Evolutionary conservation across 2,888 invertebrate genomes (phyloP).

Genomic region (Lasioglossum figueresi): DNA sequence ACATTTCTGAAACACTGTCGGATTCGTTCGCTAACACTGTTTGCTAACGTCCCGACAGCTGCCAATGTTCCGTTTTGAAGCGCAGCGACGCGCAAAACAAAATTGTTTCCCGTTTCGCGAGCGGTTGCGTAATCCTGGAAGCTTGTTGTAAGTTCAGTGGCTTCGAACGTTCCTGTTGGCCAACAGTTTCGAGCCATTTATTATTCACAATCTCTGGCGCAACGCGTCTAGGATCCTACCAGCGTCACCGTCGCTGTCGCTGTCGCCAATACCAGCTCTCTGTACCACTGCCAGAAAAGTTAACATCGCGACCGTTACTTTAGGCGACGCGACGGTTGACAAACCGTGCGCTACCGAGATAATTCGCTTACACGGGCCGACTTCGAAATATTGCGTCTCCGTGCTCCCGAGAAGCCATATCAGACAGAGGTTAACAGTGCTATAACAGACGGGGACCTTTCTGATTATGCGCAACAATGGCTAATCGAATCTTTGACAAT

Average conservation of each 20-base stretch:
- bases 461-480: neutral
- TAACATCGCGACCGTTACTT: neutral
- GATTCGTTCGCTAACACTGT: neutral
- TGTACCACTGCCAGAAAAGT: neutral
- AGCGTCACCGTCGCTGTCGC: neutral
- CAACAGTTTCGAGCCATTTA: neutral
- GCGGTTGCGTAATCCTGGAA: neutral
- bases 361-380: neutral
- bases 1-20: neutral
- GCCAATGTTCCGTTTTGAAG: conserved; percentile 2
- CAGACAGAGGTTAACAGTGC: neutral
- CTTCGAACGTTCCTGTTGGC: neutral
- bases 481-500: neutral
- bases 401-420: neutral
- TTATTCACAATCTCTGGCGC: conserved; percentile 1
- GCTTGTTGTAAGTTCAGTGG: conserved; percentile 13
- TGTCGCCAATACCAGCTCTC: neutral
- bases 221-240: neutral
- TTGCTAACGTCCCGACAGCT: neutral
- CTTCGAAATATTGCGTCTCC: conserved; percentile 2
- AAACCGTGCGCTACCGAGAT: neutral
- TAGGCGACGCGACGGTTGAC: neutral
- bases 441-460: neutral
- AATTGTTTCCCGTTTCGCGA: neutral
- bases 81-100: neutral